These are phyloP conservation scores for Euplexia lucipara DNA, from an alignment of 2,888 invertebrate species.

Conservation along the genomic window DNA sequence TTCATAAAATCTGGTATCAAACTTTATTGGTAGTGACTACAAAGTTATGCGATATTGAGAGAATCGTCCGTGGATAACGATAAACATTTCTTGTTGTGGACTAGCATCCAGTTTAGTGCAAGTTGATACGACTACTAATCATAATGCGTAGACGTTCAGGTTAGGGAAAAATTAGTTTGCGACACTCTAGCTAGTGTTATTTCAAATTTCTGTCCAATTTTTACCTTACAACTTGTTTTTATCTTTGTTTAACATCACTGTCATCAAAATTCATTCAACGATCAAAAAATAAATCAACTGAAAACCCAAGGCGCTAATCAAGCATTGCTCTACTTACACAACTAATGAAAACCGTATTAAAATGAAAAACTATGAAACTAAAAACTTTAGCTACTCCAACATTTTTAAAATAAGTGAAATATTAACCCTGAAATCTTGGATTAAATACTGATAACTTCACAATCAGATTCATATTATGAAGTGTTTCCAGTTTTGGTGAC, in stretches of 20 bases:
- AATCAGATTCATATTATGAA: conserved; percentile 6
- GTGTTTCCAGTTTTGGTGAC: neutral
- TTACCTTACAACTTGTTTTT: too few species aligned
- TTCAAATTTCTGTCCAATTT: too few species aligned
- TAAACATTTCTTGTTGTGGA: conserved; percentile 24
- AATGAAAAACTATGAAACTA: neutral
- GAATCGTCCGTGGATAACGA: conserved; percentile 12
- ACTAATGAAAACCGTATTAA: too few species aligned
- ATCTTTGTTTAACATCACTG: neutral
- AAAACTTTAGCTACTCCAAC: neutral
- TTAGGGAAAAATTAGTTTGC: neutral
- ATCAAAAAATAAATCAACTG: too few species aligned
- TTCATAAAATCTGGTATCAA: conserved; percentile 49
- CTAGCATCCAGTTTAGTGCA: conserved; percentile 13
- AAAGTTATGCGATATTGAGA: conserved; percentile 37
- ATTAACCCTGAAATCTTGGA: neutral
- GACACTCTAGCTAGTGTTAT: neutral
- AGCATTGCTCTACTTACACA: too few species aligned
- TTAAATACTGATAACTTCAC: conserved; percentile 3
- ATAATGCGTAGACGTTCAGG: conserved; percentile 1
- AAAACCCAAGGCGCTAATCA: too few species aligned
- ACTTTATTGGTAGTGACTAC: conserved; percentile 39
- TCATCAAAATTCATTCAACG: too few species aligned
- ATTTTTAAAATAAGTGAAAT: neutral
- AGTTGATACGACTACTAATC: conserved; percentile 19